These are phyloP conservation scores for Cariama cristata DNA, from an alignment of 2,113 vertebrate species.

Conservation along the genomic window DNA sequence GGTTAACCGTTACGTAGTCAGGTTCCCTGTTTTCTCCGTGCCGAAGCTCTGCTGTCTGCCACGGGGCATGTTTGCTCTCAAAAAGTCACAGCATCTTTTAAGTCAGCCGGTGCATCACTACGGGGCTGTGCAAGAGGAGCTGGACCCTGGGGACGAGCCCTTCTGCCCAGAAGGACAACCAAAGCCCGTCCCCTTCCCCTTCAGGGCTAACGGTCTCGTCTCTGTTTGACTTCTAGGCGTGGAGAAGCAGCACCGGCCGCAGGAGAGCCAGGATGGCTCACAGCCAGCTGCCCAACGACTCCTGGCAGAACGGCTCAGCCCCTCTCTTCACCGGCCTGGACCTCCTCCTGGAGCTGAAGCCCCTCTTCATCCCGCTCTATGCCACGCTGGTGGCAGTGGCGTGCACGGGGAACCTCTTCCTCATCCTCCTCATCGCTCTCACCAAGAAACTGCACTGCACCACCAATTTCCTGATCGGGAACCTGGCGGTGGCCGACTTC, in stretches of 20 bases:
- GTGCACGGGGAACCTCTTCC: slow-evolving; percentile 82
- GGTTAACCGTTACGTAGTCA: not conserved
- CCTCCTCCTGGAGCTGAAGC: slow-evolving; percentile 82
- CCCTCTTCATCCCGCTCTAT: slow-evolving; percentile 86
- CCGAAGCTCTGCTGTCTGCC: accelerated
- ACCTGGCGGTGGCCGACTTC: slow-evolving; percentile 84
- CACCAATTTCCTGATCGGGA: slow-evolving; percentile 88
- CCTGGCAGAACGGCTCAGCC: slow-evolving; percentile 38
- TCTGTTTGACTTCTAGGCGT: not conserved
- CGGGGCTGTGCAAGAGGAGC: not conserved
- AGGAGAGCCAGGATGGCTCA: not conserved
- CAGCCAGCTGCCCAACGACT: slow-evolving; percentile 3
- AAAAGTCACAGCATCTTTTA: no score
- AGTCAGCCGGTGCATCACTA: accelerated
- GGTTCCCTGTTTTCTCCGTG: accelerated
- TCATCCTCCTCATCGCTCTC: slow-evolving; percentile 84
- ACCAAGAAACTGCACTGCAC: slow-evolving; percentile 89
- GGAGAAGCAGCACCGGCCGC: accelerated
- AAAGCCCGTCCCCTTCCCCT: accelerated
- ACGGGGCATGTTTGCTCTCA: not conserved
- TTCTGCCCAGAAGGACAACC: not conserved
- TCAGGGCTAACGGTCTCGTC: not conserved
- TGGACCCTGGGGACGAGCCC: accelerated
- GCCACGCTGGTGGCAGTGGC: slow-evolving; percentile 80
- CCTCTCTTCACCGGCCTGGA: slow-evolving; percentile 81